Conservation (phyloP, 30 jellyfish, hydroid and myxozoan genomes). For the Hydractinia symbiolongicarpus region DNA sequence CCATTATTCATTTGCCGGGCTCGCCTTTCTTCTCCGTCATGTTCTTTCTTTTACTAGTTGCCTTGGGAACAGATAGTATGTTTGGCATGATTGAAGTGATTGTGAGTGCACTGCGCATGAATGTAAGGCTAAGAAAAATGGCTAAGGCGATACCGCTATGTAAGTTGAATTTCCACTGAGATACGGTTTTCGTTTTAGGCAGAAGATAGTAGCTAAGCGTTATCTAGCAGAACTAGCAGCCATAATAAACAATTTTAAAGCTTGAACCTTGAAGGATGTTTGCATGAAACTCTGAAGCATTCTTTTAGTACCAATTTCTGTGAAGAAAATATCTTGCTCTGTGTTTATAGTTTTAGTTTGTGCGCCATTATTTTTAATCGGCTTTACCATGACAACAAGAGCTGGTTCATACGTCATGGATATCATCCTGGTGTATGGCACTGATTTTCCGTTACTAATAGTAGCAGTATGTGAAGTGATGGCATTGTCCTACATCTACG, state of each 20-base stretch:
- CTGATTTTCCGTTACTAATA: slow-evolving; percentile 54
- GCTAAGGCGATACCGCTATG: not conserved
- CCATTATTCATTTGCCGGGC: slow-evolving; percentile 72
- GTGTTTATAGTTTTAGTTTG: slow-evolving; percentile 44
- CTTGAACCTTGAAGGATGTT: too few species aligned
- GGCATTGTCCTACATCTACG: slow-evolving; percentile 52
- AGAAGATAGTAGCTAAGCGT: too few species aligned
- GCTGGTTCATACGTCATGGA: slow-evolving; percentile 72
- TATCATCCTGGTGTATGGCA: slow-evolving; percentile 59
- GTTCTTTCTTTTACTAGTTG: slow-evolving; percentile 75
- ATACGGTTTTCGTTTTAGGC: too few species aligned
- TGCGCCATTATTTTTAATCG: slow-evolving; percentile 41
- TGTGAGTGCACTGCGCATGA: slow-evolving; percentile 42
- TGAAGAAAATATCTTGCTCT: not conserved
- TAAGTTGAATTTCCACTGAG: too few species aligned
- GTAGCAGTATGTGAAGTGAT: slow-evolving; percentile 59
- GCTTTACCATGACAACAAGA: slow-evolving; percentile 41
- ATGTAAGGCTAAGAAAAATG: too few species aligned
- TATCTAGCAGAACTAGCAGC: too few species aligned
- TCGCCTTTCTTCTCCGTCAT: slow-evolving; percentile 77
- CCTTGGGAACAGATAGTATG: slow-evolving; percentile 78
- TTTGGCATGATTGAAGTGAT: slow-evolving; percentile 70
- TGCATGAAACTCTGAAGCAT: too few species aligned
- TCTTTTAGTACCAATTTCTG: not conserved
- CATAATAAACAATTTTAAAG: too few species aligned